Evolutionary conservation across 2,113 vertebrate genomes (phyloP).

Genomic region (Eudyptes chrysolophus): DNA sequence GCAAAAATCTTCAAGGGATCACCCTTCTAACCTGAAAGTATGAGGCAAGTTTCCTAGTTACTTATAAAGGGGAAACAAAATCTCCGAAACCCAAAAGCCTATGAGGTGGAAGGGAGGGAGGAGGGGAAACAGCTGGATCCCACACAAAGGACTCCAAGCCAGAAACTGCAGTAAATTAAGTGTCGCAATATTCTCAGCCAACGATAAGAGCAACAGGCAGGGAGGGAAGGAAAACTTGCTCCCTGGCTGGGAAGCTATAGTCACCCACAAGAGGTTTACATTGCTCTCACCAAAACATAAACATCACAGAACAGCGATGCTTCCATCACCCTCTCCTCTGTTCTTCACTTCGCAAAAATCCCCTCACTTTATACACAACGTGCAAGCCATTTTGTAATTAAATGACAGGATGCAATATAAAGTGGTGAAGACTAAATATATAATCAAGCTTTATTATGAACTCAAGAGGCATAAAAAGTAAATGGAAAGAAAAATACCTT

Average conservation of each 20-base stretch:
- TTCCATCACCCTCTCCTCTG: neutral
- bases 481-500: neutral
- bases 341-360: neutral
- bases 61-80: neutral
- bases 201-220: rapidly evolving
- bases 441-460: neutral
- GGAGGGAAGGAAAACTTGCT: neutral
- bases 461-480: neutral
- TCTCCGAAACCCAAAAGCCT: neutral
- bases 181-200: neutral
- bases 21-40: neutral
- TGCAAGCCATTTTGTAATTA: neutral
- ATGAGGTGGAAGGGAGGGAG: neutral
- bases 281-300: neutral
- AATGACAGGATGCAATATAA: neutral
- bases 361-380: neutral
- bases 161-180: neutral
- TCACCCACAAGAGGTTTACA: neutral
- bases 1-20: neutral
- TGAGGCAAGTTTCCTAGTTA: neutral
- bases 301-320: neutral
- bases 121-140: neutral
- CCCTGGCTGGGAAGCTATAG: neutral
- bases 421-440: neutral
- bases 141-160: neutral